A percentile compares a stretch with the other conserved stretches of the same genome.
These are phyloP conservation scores for Troilus luridus DNA, from an alignment of 2,888 invertebrate genomes.

Conservation along the genomic window DNA sequence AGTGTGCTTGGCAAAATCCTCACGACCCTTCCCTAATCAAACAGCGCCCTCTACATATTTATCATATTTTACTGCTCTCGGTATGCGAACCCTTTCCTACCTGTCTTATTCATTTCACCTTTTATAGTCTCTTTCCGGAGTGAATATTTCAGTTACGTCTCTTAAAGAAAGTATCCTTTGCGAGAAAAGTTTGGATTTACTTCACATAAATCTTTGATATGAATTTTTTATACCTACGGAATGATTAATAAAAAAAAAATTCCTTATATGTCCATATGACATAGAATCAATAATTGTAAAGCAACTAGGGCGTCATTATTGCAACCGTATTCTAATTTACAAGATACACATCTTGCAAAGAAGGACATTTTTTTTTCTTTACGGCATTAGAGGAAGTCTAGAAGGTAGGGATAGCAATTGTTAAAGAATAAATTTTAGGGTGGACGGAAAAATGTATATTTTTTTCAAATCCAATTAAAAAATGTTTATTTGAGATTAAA, in stretches of 20 bases:
- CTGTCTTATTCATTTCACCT: conserved; percentile 35
- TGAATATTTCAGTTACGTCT: conserved; percentile 18
- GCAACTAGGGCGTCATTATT: too few species aligned
- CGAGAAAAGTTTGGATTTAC: not conserved
- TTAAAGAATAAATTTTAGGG: too few species aligned
- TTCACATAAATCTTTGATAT: not conserved
- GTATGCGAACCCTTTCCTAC: not conserved
- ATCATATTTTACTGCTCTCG: conserved; percentile 43
- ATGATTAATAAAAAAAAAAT: not conserved
- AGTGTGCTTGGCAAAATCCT: conserved; percentile 32
- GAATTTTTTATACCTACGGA: not conserved
- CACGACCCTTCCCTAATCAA: conserved; percentile 40
- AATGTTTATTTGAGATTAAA: too few species aligned
- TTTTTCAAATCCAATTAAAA: too few species aligned
- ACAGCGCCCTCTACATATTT: conserved; percentile 44
- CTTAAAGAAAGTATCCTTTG: not conserved
- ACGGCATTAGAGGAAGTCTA: too few species aligned
- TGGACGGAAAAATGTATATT: too few species aligned
- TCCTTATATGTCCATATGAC: too few species aligned
- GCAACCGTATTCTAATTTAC: too few species aligned
- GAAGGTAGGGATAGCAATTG: too few species aligned
- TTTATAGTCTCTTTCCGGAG: conserved; percentile 6
- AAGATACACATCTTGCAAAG: too few species aligned
- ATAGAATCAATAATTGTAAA: too few species aligned
- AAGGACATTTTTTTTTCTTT: too few species aligned